Conservation (phyloP, 2,113 vertebrate species). For the Antechinus stuartii region DNA sequence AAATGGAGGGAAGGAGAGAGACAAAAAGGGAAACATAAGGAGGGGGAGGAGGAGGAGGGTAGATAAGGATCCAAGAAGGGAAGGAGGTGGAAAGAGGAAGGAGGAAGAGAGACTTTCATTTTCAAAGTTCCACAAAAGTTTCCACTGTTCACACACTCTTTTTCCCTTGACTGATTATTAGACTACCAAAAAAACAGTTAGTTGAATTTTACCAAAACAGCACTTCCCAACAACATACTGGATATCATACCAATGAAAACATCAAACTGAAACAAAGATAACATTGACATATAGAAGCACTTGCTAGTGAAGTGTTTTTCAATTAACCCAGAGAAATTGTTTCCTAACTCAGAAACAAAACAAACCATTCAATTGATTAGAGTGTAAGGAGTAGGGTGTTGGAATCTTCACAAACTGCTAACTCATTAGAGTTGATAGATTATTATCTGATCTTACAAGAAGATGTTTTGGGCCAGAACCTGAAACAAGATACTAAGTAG, state of each 20-base stretch:
- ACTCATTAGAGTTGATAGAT: too few species aligned
- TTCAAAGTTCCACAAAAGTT: too few species aligned
- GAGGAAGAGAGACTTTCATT: too few species aligned
- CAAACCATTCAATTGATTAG: not conserved
- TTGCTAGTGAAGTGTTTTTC: not conserved
- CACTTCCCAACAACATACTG: not conserved
- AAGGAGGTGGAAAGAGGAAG: too few species aligned
- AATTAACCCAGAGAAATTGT: not conserved
- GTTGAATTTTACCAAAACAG: not conserved
- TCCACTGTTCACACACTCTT: too few species aligned
- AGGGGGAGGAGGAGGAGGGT: too few species aligned
- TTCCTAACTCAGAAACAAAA: not conserved
- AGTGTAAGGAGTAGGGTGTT: not conserved
- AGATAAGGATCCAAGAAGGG: too few species aligned
- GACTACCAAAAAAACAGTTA: not conserved
- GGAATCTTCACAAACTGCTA: too few species aligned
- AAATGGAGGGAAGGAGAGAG: not conserved
- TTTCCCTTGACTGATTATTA: not conserved
- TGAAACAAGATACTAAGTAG: too few species aligned
- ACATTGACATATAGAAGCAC: not conserved
- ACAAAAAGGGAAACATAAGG: too few species aligned
- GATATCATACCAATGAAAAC: not conserved
- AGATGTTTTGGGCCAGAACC: too few species aligned
- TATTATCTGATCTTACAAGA: too few species aligned
- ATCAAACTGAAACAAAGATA: not conserved